Conservation (phyloP, 2,113 vertebrate genomes). For the Bos indicus region DNA sequence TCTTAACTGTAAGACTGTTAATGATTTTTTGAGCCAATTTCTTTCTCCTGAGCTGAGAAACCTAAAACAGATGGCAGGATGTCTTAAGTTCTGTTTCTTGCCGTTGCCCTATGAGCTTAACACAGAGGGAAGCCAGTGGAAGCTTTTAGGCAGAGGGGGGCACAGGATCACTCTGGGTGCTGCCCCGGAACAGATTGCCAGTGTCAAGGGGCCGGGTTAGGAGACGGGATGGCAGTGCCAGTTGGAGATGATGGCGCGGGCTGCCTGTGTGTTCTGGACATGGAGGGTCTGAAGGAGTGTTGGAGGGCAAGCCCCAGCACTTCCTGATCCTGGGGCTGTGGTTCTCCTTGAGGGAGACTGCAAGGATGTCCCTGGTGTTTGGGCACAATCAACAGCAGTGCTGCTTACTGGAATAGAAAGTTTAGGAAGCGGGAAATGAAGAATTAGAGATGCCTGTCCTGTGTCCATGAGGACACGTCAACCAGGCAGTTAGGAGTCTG, state of each 20-base stretch:
- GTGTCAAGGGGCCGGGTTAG: not conserved
- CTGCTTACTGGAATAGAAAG: not conserved
- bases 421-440: not conserved
- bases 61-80: no score
- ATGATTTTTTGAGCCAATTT: not conserved
- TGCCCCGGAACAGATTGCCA: not conserved
- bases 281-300: not conserved
- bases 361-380: accelerated
- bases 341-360: not conserved
- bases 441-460: no score
- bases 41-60: not conserved
- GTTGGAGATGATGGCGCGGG: accelerated
- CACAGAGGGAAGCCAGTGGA: not conserved
- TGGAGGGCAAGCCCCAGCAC: not conserved
- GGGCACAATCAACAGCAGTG: not conserved
- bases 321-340: not conserved
- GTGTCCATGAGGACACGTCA: not conserved
- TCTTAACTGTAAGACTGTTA: not conserved
- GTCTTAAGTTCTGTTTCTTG: not conserved
- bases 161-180: not conserved
- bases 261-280: not conserved
- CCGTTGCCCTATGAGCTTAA: not conserved
- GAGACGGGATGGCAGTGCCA: accelerated
- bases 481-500: not conserved
- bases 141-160: not conserved